Percentiles rank a stretch among this genome's conserved stretches.
These are phyloP conservation scores for Anorthoa munda DNA, from an alignment of 2,888 invertebrate species.

Conservation along the genomic window DNA sequence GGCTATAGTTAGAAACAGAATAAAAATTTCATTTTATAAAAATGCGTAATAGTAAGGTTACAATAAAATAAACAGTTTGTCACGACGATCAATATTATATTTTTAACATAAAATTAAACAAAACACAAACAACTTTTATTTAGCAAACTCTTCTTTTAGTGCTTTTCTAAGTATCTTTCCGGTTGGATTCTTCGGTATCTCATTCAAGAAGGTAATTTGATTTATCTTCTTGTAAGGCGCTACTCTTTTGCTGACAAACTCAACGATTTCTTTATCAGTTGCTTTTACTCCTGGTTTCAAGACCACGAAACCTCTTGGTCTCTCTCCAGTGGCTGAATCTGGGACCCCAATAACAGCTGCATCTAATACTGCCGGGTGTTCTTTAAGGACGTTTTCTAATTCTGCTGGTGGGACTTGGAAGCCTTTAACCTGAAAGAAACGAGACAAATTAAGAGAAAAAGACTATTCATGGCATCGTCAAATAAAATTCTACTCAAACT, in stretches of 20 bases:
- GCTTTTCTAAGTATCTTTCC: conserved; percentile 94
- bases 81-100: no score
- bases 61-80: no score
- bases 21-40: no score
- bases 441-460: background rate
- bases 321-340: conserved; percentile 93
- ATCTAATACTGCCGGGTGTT: conserved; percentile 94
- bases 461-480: background rate
- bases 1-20: no score
- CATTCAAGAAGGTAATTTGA: conserved; percentile 92
- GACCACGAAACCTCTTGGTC: conserved; percentile 94
- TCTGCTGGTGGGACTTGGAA: conserved; percentile 97
- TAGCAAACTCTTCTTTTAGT: conserved; percentile 81
- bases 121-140: conserved; percentile 22
- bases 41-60: no score
- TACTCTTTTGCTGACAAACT: conserved; percentile 93
- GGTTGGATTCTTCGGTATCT: conserved; percentile 94
- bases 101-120: background rate
- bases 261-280: conserved; percentile 90
- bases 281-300: conserved; percentile 84
- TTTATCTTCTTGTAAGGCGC: conserved; percentile 94
- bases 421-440: conserved; percentile 89
- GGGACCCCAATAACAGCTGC: conserved; percentile 96
- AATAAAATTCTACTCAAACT: background rate
- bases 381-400: conserved; percentile 93